These are phyloP conservation scores for Nephila pilipes DNA, from an alignment of 1,140 invertebrate genomes.

Conservation along the genomic window DNA sequence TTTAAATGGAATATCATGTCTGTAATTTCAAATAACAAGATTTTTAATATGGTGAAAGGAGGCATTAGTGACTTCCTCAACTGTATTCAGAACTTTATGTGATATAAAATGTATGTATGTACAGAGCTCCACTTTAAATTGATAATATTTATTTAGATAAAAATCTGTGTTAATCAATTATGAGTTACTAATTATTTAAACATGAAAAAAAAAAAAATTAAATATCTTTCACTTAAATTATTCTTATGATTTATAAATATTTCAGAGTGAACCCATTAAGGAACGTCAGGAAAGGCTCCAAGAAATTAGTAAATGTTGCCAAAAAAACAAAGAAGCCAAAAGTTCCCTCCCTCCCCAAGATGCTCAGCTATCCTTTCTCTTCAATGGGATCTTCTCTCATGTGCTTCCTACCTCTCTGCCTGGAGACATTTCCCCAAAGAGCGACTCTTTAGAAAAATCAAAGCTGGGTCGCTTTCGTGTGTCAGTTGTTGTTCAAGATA, in stretches of 20 bases:
- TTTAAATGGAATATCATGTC: no score
- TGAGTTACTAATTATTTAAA: no score
- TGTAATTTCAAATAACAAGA: no score
- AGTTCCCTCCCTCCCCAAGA: conserved; percentile 72
- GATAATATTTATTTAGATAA: no score
- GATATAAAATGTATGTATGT: no score
- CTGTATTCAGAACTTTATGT: no score
- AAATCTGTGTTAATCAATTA: no score
- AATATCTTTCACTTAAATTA: background rate
- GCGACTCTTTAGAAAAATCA: background rate
- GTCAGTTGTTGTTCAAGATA: conserved; percentile 61
- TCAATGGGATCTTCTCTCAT: conserved; percentile 74
- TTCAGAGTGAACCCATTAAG: conserved; percentile 64
- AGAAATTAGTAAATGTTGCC: conserved; percentile 70
- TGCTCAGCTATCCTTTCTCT: conserved; percentile 68
- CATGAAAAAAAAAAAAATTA: no score
- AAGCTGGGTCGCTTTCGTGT: conserved; percentile 58
- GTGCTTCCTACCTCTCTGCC: conserved; percentile 58
- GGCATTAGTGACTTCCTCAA: no score
- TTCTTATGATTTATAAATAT: background rate
- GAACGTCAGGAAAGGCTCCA: conserved; percentile 52
- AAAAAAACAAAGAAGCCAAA: conserved; percentile 75
- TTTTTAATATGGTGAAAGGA: background rate
- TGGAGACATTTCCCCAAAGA: conserved; percentile 14
- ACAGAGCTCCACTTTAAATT: no score